phyloP scores from a whole-genome alignment of 1,140 invertebrate species.

The Drosophila virilis region DNA sequence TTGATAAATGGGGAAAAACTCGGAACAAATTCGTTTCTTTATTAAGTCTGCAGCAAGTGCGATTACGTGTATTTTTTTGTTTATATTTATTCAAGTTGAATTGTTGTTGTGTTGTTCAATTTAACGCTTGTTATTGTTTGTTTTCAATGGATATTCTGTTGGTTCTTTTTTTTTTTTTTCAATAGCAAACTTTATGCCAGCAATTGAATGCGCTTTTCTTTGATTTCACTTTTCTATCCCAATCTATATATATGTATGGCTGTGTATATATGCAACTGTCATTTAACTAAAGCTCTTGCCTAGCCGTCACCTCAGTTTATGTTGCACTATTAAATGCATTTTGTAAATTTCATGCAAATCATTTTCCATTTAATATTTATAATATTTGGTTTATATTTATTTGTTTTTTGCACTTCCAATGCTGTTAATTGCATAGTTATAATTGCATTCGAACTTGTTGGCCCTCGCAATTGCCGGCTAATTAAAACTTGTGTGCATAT shows the following conservation, averaged over 20 bases:
- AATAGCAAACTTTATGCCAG: too few species aligned
- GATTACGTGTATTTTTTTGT: background rate
- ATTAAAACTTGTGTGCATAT: constrained; percentile 32
- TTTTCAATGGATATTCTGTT: background rate
- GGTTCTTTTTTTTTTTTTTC: too few species aligned
- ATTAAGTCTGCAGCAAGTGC: background rate
- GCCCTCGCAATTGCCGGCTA: constrained; percentile 17
- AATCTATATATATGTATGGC: background rate
- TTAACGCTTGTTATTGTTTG: background rate
- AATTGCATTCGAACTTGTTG: constrained; percentile 38
- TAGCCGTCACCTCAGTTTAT: background rate
- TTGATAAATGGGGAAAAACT: constrained; percentile 9
- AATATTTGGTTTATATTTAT: background rate
- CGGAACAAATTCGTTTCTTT: background rate
- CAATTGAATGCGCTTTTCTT: background rate
- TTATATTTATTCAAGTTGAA: background rate
- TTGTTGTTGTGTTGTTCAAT: background rate
- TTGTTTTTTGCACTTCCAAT: constrained; percentile 4
- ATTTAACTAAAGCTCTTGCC: background rate
- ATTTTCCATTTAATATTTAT: constrained; percentile 42
- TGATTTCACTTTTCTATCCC: too few species aligned
- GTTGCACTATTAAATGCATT: constrained; percentile 18
- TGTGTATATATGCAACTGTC: constrained; percentile 9
- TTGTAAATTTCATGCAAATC: constrained; percentile 22
- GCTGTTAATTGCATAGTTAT: constrained; percentile 37